Conservation (phyloP, 1,140 invertebrate genomes). For the Zeugodacus cucurbitae region DNA sequence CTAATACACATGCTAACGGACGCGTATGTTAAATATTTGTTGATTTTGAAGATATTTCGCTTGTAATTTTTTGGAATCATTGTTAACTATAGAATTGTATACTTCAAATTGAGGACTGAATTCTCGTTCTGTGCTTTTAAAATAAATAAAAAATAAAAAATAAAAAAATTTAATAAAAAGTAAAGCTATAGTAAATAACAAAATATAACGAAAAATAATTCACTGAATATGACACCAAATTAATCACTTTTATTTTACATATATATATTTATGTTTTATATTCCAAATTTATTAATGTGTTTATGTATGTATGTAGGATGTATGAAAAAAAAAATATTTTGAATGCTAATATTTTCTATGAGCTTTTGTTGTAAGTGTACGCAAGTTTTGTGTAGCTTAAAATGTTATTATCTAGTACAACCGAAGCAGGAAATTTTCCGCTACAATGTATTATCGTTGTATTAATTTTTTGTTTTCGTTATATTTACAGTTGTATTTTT, state of each 20-base stretch:
- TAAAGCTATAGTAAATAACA: neutral
- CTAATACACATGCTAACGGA: too few relatives aligned
- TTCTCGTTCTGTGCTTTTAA: constrained; percentile 60
- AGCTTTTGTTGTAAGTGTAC: neutral
- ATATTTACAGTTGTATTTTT: neutral
- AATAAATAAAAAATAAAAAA: constrained; percentile 40
- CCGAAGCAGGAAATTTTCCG: neutral
- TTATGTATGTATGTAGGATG: neutral
- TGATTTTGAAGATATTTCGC: too few relatives aligned
- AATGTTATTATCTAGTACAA: neutral
- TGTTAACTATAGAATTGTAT: too few relatives aligned
- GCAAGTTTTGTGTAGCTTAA: neutral
- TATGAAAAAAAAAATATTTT: neutral
- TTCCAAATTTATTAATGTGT: neutral
- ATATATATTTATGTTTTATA: neutral
- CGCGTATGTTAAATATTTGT: too few relatives aligned
- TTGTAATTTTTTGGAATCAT: too few relatives aligned
- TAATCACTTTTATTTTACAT: neutral
- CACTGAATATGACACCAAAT: neutral
- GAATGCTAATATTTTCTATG: neutral
- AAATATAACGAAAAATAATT: neutral
- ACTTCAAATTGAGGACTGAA: constrained; percentile 63
- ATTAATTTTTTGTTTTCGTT: neutral
- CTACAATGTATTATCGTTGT: neutral
- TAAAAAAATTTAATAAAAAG: constrained; percentile 1